Percentiles rank a stretch among this genome's conserved stretches.
Conservation (phyloP, 1,140 invertebrate species). For the Conus betulinus region DNA sequence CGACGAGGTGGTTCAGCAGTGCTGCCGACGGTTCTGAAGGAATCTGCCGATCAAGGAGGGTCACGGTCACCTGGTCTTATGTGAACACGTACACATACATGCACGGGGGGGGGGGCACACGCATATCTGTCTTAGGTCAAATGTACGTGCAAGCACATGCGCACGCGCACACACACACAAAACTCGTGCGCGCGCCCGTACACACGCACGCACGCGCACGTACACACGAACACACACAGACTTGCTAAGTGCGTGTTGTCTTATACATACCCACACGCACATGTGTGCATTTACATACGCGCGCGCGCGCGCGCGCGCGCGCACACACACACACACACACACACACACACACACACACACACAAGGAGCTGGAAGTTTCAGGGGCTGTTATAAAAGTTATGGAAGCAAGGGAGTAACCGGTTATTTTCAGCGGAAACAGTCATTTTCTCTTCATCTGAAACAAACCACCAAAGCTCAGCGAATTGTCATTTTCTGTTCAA, state of each 20-base stretch:
- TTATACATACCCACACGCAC: background rate
- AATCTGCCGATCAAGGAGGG: too few species aligned
- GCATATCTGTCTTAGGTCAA: too few species aligned
- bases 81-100: too few species aligned
- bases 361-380: background rate
- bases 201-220: background rate
- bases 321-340: background rate
- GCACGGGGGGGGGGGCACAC: too few species aligned
- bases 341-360: background rate
- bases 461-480: background rate
- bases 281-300: background rate
- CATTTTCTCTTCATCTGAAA: too few species aligned
- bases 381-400: background rate
- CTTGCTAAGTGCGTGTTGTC: background rate
- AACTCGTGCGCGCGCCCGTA: background rate
- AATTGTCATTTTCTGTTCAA: background rate
- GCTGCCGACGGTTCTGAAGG: too few species aligned
- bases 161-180: background rate
- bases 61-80: too few species aligned
- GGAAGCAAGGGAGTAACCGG: background rate
- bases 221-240: conserved; percentile 1
- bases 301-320: background rate
- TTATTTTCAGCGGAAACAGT: too few species aligned
- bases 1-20: too few species aligned
- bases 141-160: background rate